A percentile compares a stretch with the other conserved stretches of the same genome.
These are phyloP conservation scores for Botia almorhae DNA, from an alignment of 2,797 vertebrate species.

Conservation along the genomic window DNA sequence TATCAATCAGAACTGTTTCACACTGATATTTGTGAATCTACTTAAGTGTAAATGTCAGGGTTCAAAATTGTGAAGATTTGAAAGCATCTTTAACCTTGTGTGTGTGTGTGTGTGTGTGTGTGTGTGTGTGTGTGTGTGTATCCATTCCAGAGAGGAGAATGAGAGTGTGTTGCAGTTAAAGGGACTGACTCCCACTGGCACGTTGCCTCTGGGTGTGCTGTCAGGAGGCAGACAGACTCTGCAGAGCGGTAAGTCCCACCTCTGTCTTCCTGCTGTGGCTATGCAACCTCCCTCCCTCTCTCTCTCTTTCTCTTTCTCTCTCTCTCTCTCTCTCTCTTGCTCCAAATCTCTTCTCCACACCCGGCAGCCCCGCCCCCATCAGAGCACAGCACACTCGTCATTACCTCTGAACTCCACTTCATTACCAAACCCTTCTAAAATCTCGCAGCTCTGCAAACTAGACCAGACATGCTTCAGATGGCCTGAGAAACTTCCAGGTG, in stretches of 20 bases:
- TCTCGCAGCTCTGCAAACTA: neutral
- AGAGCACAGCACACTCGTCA: slow-evolving; percentile 4
- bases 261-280: neutral
- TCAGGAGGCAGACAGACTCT: slow-evolving; percentile 93
- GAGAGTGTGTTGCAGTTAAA: slow-evolving; percentile 98
- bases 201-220: slow-evolving; percentile 93
- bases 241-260: slow-evolving; percentile 84
- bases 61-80: neutral
- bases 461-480: neutral
- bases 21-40: no score
- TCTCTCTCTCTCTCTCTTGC: neutral
- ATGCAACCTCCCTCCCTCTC: slow-evolving; percentile 1
- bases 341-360: neutral
- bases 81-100: neutral
- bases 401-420: neutral
- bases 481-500: neutral
- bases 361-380: neutral
- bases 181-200: slow-evolving; percentile 96
- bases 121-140: slow-evolving; percentile 33
- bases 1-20: no score
- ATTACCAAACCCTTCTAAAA: neutral
- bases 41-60: no score
- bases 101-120: no score
- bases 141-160: slow-evolving; percentile 90
- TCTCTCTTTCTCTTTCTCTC: neutral